Evolutionary conservation across 1,140 invertebrate genomes (phyloP).

Genomic region (Drosophila triauraria): DNA sequence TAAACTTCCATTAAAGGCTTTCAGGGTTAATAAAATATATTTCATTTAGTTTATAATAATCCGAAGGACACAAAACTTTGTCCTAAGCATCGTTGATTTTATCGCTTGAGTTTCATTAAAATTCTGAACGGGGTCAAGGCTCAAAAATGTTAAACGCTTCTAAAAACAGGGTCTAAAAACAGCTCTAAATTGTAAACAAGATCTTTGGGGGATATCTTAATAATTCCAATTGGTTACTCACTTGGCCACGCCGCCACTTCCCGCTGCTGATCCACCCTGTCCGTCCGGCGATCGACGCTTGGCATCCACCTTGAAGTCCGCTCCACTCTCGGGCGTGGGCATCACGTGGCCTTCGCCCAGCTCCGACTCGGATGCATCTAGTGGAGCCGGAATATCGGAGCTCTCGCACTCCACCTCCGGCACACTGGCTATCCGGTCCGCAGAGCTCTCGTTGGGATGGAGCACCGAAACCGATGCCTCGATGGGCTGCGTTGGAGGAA

Average conservation of each 20-base stretch:
- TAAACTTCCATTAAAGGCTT: too few species aligned
- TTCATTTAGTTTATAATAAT: too few species aligned
- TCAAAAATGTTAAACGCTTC: too few species aligned
- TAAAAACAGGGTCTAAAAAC: too few species aligned
- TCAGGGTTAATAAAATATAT: too few species aligned
- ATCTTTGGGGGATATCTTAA: neutral
- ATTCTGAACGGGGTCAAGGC: neutral
- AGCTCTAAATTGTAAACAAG: too few species aligned
- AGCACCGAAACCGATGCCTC: conserved; percentile 80
- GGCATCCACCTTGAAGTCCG: conserved; percentile 72
- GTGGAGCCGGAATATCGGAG: conserved; percentile 41
- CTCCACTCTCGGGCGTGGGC: conserved; percentile 40
- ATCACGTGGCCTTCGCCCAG: conserved; percentile 37
- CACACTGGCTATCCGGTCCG: conserved; percentile 62
- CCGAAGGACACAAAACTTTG: too few species aligned
- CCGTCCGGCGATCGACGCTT: conserved; percentile 78
- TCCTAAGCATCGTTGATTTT: too few species aligned
- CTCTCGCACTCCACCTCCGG: conserved; percentile 77
- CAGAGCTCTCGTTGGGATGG: conserved; percentile 46
- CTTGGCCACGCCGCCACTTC: conserved; percentile 67
- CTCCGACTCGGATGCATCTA: conserved; percentile 37
- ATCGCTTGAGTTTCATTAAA: too few species aligned
- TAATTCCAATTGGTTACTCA: conserved; percentile 38
- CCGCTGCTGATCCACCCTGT: conserved; percentile 72
- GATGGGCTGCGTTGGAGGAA: conserved; percentile 77